These are phyloP conservation scores for Pangasianodon hypophthalmus DNA, from an alignment of 2,113 vertebrate species.

Conservation along the genomic window DNA sequence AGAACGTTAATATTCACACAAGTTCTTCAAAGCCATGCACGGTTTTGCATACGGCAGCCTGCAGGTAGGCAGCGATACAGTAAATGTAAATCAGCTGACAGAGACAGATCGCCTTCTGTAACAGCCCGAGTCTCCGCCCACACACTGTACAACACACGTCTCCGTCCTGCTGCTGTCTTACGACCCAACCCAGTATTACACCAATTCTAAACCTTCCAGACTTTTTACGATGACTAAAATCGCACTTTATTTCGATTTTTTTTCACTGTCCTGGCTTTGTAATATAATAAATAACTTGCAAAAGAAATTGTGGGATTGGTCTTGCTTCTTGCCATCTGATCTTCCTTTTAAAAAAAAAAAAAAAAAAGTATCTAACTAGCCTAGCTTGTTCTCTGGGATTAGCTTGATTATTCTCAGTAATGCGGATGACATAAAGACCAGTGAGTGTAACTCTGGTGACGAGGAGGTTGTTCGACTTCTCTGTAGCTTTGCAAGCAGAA, in stretches of 20 bases:
- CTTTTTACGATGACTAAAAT: constrained; percentile 10
- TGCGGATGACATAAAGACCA: no score
- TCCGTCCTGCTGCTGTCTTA: background rate
- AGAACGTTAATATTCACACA: background rate
- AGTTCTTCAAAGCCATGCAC: background rate
- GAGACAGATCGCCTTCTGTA: background rate
- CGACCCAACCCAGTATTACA: background rate
- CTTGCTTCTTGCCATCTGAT: background rate
- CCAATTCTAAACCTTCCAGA: background rate
- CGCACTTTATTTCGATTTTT: constrained; percentile 54
- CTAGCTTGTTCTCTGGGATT: background rate
- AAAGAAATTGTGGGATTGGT: background rate
- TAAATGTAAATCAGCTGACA: background rate
- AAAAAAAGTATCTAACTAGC: background rate
- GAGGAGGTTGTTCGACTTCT: background rate
- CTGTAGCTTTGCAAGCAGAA: background rate
- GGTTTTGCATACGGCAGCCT: background rate
- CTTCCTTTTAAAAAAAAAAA: no score
- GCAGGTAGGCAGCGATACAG: background rate
- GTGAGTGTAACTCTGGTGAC: background rate
- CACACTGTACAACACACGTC: background rate
- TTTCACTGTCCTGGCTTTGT: background rate
- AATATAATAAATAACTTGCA: constrained; percentile 12
- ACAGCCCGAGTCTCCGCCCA: background rate
- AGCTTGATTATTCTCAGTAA: background rate